These are phyloP conservation scores for Xerus inauris DNA, from an alignment of 2,113 vertebrate species.

Conservation along the genomic window DNA sequence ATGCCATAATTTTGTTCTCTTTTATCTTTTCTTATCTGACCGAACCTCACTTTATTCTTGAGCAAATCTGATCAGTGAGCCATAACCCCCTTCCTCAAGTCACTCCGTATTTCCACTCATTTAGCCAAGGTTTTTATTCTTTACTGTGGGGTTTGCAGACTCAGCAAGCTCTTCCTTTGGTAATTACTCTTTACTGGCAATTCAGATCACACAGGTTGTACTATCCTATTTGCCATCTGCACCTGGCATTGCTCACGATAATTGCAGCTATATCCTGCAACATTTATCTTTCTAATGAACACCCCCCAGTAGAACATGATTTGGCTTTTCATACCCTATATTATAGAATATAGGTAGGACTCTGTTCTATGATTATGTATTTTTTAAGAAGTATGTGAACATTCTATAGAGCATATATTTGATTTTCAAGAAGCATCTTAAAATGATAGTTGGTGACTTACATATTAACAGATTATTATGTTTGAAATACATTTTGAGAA, in stretches of 20 bases:
- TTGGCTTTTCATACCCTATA: neutral
- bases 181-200: neutral
- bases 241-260: neutral
- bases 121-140: neutral
- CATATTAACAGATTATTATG: neutral
- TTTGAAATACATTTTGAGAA: neutral
- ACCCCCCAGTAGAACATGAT: neutral
- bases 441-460: slow-evolving; percentile 18
- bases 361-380: neutral
- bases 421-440: neutral
- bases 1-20: no score
- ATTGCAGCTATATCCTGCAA: neutral
- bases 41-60: neutral
- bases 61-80: neutral
- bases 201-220: neutral
- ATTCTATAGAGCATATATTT: neutral
- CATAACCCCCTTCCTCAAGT: neutral
- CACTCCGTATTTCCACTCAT: neutral
- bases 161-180: neutral
- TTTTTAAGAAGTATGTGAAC: neutral
- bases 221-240: neutral
- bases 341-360: neutral
- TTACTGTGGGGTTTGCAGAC: neutral
- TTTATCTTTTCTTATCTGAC: neutral
- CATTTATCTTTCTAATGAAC: neutral